Evolutionary conservation across 2,888 invertebrate genomes (phyloP), one percentile per base, ranked within the genome.

Genomic region (Lampropteryx suffumata): DNA sequence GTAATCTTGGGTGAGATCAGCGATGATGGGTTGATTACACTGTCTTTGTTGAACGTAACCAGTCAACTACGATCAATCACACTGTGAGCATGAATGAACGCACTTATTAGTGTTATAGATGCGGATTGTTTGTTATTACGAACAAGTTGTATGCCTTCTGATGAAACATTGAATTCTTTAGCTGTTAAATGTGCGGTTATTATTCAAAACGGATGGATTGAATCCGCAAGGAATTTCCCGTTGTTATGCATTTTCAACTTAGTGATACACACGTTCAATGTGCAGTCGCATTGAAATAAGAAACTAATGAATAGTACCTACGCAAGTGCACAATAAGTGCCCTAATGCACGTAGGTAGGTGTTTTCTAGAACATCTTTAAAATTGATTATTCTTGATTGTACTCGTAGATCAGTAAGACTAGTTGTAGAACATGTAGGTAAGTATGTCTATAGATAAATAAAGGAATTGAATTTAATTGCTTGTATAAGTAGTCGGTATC

Each of bases 111-210:
- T 7, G n/a, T 12, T 33, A 42, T 30, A 64, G 73, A 74, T 76
- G 76, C 67, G 69, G 71, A 61, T 80, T 85, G 84, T 86, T 88
- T 82, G 72, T 82, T 77, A 53, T 62, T 66, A 59, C 65, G 52
- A 68, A 72, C 71, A 62, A 57, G 47, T 65, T 56, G 57, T 61
- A 57, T 59, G 32, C 17, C 17, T 17, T 17, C 60, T 62, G 65
- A 65, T 69, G 69, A 67, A 70, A 67, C 71, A 72, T 72, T 64
- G 65, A 75, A 84, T 84, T 80, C 83, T 69, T 81, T 73, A 65
- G 50, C 64, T 52, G 74, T 76, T 73, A 76, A 76, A 74, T 76
- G 71, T 67, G 65, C 62, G 51, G 59, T 64, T 69, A 71, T 76
- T 77, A 73, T 74, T 68, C 65, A 62, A 71, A 76, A 76, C 59